These are phyloP conservation scores for Nezara viridula DNA, from an alignment of 2,888 invertebrate genomes.

Conservation along the genomic window DNA sequence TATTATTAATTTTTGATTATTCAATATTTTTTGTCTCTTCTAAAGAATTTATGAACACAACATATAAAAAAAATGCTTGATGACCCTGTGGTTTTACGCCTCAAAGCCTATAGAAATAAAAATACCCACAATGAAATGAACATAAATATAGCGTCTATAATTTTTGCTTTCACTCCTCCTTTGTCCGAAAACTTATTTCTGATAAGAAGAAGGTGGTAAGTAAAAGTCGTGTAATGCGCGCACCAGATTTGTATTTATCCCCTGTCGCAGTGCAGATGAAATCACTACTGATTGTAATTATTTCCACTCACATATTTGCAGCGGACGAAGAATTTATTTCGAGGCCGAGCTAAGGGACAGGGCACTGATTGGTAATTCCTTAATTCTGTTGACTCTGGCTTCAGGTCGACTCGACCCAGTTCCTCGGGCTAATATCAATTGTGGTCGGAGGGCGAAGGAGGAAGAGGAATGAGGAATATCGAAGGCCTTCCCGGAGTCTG, in stretches of 20 bases:
- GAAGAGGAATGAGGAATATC: neutral
- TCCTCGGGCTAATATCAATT: conserved; percentile 26
- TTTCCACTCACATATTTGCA: neutral
- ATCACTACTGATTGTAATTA: neutral
- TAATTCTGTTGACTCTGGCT: conserved; percentile 51
- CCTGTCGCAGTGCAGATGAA: neutral
- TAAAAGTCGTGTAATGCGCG: too few species aligned
- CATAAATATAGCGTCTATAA: too few species aligned
- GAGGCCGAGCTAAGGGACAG: neutral
- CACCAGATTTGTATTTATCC: neutral
- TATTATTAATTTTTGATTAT: too few species aligned
- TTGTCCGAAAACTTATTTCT: too few species aligned
- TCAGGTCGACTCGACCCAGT: neutral
- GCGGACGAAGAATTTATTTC: neutral
- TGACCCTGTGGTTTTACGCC: too few species aligned
- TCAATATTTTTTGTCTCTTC: too few species aligned
- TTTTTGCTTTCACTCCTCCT: too few species aligned
- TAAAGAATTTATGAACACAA: too few species aligned
- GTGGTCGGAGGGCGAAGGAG: neutral
- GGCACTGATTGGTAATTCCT: conserved; percentile 49
- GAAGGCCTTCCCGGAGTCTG: neutral
- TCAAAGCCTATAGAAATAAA: too few species aligned
- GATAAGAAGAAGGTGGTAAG: too few species aligned
- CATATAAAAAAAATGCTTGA: too few species aligned
- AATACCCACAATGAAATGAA: too few species aligned